Percentiles rank a stretch among this genome's conserved stretches.
Conservation (phyloP, 2,888 invertebrate genomes). For the Ophion ventricosus region DNA sequence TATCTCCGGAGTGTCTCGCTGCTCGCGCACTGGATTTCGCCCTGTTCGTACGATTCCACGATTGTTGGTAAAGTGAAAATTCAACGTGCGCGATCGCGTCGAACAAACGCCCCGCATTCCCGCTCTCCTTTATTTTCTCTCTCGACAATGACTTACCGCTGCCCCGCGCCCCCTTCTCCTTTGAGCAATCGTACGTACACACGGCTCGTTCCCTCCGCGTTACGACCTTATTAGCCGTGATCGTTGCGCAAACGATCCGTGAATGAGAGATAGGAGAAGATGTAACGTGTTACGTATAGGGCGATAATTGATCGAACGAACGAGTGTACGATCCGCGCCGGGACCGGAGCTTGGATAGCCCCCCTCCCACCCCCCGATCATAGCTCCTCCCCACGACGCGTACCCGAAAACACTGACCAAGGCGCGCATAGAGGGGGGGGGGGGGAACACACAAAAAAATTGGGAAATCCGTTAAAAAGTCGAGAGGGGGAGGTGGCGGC, state of each 20-base stretch:
- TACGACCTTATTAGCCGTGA: conserved; percentile 76
- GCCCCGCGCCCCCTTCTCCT: not conserved
- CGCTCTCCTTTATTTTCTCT: conserved; percentile 17
- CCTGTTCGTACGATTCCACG: too few relatives aligned
- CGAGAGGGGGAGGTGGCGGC: conserved; percentile 54
- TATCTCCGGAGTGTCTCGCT: not conserved
- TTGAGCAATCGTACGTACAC: not conserved
- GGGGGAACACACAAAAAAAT: conserved; percentile 21
- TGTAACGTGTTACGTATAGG: conserved; percentile 75
- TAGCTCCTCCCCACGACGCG: not conserved
- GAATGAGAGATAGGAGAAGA: conserved; percentile 78
- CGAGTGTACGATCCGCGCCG: conserved; percentile 23
- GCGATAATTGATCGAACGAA: conserved; percentile 75
- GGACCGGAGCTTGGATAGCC: not conserved
- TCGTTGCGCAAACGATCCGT: conserved; percentile 80
- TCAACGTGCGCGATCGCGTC: too few relatives aligned
- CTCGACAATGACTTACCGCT: conserved; percentile 4
- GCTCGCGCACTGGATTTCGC: too few relatives aligned
- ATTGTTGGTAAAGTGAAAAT: too few relatives aligned
- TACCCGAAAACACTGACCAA: not conserved
- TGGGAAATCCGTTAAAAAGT: conserved; percentile 54
- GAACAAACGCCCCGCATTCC: conserved; percentile 65
- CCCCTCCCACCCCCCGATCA: too few relatives aligned
- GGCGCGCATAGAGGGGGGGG: too few relatives aligned
- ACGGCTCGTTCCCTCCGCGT: conserved; percentile 4